Evolutionary conservation across 1,140 invertebrate genomes (phyloP).

Genomic region (Eulimnadia texana): DNA sequence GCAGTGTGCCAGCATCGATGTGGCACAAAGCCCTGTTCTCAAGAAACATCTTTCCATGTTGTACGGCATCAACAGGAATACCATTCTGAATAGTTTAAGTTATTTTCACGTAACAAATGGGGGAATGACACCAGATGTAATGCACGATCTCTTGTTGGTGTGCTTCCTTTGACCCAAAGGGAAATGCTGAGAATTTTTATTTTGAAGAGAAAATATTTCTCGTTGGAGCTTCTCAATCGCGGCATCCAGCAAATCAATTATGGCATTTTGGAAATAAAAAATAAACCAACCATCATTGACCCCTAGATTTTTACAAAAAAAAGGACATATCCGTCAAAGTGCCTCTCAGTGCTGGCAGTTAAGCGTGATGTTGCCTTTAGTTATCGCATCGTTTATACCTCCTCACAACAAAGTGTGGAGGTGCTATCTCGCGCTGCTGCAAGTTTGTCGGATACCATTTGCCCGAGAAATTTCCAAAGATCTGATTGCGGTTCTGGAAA

Average conservation of each 20-base stretch:
- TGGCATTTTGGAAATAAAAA: constrained; percentile 9
- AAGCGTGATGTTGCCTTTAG: constrained; percentile 8
- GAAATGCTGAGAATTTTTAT: constrained; percentile 3
- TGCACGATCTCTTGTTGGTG: constrained; percentile 15
- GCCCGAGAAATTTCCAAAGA: neutral
- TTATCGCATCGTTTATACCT: constrained; percentile 1
- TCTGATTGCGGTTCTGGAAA: constrained; percentile 9
- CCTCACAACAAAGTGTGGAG: constrained; percentile 2
- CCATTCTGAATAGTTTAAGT: constrained; percentile 11
- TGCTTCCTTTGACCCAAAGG: constrained; percentile 8
- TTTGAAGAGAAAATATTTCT: constrained; percentile 6
- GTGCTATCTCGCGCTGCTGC: constrained; percentile 4
- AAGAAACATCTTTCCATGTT: constrained; percentile 1
- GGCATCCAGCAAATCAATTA: constrained; percentile 7
- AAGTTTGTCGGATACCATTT: constrained; percentile 12
- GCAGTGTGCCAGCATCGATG: neutral
- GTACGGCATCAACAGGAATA: constrained; percentile 7
- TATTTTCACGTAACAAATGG: constrained; percentile 3
- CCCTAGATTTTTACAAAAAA: neutral
- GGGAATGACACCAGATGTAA: constrained; percentile 7
- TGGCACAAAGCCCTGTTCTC: neutral
- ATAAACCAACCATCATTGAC: constrained; percentile 12
- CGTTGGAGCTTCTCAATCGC: constrained; percentile 8
- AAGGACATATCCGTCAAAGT: constrained; percentile 8
- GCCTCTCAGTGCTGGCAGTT: constrained; percentile 12